Evolutionary conservation across 2,888 invertebrate genomes (phyloP).

Genomic region (Hemicrepidius hirtus): DNA sequence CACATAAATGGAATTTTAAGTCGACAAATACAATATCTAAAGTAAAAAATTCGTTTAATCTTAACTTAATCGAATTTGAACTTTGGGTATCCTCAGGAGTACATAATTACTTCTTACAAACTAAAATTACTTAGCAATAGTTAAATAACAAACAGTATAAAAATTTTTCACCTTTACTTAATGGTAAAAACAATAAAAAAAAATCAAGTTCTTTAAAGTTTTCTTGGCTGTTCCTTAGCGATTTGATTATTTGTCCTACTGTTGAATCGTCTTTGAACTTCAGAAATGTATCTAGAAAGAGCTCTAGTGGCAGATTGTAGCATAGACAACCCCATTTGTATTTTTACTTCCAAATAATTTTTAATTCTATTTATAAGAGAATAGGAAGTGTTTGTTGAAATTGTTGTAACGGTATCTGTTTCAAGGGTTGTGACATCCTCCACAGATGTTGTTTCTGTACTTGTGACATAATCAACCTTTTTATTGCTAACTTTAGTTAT

Average conservation of each 20-base stretch:
- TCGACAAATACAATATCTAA: too few relatives aligned
- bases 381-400: slow-evolving; percentile 55
- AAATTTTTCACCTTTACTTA: not conserved
- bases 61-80: not conserved
- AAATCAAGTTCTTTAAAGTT: not conserved
- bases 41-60: not conserved
- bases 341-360: slow-evolving; percentile 80
- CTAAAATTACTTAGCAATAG: slow-evolving; percentile 12
- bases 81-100: slow-evolving; percentile 36
- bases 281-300: slow-evolving; percentile 78
- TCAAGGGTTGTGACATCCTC: slow-evolving; percentile 50
- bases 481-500: not conserved
- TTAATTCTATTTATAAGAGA: slow-evolving; percentile 78
- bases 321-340: slow-evolving; percentile 80
- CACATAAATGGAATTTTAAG: too few relatives aligned
- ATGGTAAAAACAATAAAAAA: slow-evolving; percentile 3
- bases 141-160: slow-evolving; percentile 21
- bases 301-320: slow-evolving; percentile 81
- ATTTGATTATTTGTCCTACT: not conserved
- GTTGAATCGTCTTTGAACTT: slow-evolving; percentile 73
- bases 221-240: slow-evolving; percentile 35
- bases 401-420: slow-evolving; percentile 49
- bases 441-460: not conserved
- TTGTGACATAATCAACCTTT: not conserved
- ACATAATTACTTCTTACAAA: slow-evolving; percentile 17